phyloP scores from a whole-genome alignment of 2,113 vertebrate species.

The Poeciliopsis prolifica region DNA sequence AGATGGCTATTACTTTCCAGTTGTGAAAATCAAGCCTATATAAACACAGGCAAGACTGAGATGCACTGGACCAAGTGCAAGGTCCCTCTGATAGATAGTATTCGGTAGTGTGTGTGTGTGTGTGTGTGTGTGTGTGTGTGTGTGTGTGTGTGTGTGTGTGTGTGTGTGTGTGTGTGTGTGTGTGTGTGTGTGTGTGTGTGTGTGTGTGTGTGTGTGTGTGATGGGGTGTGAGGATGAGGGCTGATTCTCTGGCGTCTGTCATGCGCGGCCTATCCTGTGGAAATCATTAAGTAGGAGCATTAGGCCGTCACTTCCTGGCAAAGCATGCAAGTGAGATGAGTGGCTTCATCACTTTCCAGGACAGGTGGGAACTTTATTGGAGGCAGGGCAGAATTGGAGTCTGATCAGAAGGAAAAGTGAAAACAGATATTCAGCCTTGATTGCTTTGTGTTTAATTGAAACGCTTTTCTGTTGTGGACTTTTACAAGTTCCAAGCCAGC shows the following conservation, averaged over 20 bases:
- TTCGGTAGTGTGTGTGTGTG: conserved; percentile 41
- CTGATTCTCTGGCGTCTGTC: conserved; percentile 73
- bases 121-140: conserved; percentile 41
- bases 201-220: not conserved
- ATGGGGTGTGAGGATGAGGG: conserved; percentile 31
- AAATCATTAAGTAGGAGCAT: conserved; percentile 81
- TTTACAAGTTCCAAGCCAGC: not conserved
- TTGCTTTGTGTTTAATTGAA: not conserved
- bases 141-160: conserved; percentile 38
- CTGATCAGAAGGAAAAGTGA: conserved; percentile 43
- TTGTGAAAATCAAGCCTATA: conserved; percentile 81
- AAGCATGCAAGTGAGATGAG: conserved; percentile 66
- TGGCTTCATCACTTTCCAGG: conserved; percentile 65
- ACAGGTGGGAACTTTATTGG: conserved; percentile 63
- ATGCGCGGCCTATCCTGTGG: conserved; percentile 74
- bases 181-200: conserved; percentile 42
- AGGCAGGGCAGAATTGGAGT: conserved; percentile 29
- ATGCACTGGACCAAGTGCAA: conserved; percentile 66
- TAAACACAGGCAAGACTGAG: conserved; percentile 72
- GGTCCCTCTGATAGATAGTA: conserved; percentile 66
- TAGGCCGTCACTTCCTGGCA: conserved; percentile 77
- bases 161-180: conserved; percentile 41
- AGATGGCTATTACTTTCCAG: conserved; percentile 82
- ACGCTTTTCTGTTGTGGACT: not conserved
- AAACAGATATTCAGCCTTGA: conserved; percentile 23